A percentile compares a stretch with the other conserved stretches of the same genome.
Evolutionary conservation across 1,140 invertebrate genomes (phyloP).

Genomic region (Nautilus pompilius): DNA sequence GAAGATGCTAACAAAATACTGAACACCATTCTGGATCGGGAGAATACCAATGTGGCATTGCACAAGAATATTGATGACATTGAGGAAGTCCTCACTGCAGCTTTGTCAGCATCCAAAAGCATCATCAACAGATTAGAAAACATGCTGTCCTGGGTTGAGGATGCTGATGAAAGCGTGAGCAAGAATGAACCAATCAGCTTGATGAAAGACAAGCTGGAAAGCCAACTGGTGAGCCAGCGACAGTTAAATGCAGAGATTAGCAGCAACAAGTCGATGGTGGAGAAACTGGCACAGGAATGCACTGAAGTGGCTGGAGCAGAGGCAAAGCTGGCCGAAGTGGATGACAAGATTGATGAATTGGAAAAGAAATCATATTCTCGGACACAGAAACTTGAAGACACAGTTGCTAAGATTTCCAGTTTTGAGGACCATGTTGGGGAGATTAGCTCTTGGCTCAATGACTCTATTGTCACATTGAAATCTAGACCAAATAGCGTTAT

Average conservation of each 20-base stretch:
- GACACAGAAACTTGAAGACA: conserved; percentile 88
- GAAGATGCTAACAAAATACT: conserved; percentile 60
- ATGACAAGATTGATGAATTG: conserved; percentile 87
- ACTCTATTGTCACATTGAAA: conserved; percentile 38
- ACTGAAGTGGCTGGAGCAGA: conserved; percentile 69
- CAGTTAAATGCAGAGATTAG: conserved; percentile 78
- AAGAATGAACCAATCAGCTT: conserved; percentile 78
- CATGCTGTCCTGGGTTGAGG: conserved; percentile 77
- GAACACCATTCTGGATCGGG: conserved; percentile 84
- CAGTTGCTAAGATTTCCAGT: conserved; percentile 82
- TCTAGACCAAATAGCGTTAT: conserved; percentile 17
- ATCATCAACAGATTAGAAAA: conserved; percentile 86
- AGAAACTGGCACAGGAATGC: conserved; percentile 27
- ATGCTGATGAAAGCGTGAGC: conserved; percentile 71
- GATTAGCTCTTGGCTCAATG: conserved; percentile 39
- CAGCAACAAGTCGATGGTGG: conserved; percentile 66
- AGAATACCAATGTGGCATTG: conserved; percentile 73
- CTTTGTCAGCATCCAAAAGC: conserved; percentile 85
- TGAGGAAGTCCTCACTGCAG: conserved; percentile 81
- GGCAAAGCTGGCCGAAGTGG: conserved; percentile 84
- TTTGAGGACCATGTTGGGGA: conserved; percentile 70
- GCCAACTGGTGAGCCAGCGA: conserved; percentile 82
- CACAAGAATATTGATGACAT: conserved; percentile 71
- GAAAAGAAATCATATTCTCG: conserved; percentile 78
- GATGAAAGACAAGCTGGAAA: conserved; percentile 82